A percentile compares a stretch with the other conserved stretches of the same genome.
Evolutionary conservation across 2,113 vertebrate genomes (phyloP).

Genomic region (Calypte anna): DNA sequence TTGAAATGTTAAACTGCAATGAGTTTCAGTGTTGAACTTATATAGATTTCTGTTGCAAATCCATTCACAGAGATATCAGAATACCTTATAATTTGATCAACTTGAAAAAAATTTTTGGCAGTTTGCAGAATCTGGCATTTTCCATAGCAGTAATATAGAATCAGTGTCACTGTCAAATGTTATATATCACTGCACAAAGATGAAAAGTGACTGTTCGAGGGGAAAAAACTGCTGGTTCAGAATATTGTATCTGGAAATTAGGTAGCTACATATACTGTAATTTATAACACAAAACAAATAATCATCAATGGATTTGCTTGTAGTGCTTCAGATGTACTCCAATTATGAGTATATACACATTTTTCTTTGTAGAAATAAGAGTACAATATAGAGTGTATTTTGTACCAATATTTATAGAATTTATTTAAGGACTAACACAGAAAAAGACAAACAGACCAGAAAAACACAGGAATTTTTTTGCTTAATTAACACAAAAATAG

Average conservation of each 20-base stretch:
- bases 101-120: neutral
- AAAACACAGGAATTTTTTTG: neutral
- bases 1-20: neutral
- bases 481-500: neutral
- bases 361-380: neutral
- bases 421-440: neutral
- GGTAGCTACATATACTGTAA: neutral
- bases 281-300: neutral
- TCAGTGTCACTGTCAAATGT: neutral
- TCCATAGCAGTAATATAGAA: neutral
- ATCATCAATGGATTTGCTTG: neutral
- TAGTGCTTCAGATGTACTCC: neutral
- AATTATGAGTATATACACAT: neutral
- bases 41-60: neutral
- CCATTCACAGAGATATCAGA: neutral
- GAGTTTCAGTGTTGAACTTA: neutral
- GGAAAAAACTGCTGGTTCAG: neutral
- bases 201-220: neutral
- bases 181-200: neutral
- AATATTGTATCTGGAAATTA: neutral
- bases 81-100: neutral
- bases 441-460: neutral
- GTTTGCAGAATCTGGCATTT: neutral
- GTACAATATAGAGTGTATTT: neutral
- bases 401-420: neutral